Conservation (phyloP, 2,888 invertebrate genomes). For the Salticus scenicus region DNA sequence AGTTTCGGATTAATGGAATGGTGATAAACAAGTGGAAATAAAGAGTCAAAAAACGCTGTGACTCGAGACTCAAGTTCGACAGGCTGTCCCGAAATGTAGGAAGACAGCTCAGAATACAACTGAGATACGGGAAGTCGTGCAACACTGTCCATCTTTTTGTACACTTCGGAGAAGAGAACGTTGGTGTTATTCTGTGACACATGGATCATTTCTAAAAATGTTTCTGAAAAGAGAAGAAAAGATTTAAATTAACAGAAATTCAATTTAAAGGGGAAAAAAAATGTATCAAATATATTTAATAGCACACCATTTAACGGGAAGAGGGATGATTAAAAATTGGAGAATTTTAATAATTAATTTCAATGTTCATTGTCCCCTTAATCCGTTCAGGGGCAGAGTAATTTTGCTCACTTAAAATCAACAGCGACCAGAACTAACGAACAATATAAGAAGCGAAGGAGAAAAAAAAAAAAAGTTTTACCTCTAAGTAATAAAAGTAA, state of each 20-base stretch:
- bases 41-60: conserved; percentile 84
- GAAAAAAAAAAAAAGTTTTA: too few species aligned
- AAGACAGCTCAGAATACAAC: conserved; percentile 85
- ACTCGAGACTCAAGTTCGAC: conserved; percentile 79
- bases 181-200: conserved; percentile 90
- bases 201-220: conserved; percentile 84
- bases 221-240: conserved; percentile 81
- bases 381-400: too few species aligned
- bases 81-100: conserved; percentile 76
- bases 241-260: background rate
- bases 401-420: too few species aligned
- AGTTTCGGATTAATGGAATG: conserved; percentile 76
- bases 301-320: background rate
- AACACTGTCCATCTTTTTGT: conserved; percentile 83
- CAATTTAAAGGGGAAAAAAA: background rate
- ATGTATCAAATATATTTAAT: background rate
- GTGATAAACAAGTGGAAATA: conserved; percentile 88
- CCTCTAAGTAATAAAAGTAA: too few species aligned
- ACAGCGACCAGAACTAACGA: too few species aligned
- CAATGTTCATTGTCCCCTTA: too few species aligned
- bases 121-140: conserved; percentile 82
- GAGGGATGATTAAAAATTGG: too few species aligned
- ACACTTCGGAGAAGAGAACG: conserved; percentile 86
- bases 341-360: too few species aligned
- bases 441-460: too few species aligned